phyloP scores from a whole-genome alignment of 2,888 invertebrate species.

The Julus scanicus region DNA sequence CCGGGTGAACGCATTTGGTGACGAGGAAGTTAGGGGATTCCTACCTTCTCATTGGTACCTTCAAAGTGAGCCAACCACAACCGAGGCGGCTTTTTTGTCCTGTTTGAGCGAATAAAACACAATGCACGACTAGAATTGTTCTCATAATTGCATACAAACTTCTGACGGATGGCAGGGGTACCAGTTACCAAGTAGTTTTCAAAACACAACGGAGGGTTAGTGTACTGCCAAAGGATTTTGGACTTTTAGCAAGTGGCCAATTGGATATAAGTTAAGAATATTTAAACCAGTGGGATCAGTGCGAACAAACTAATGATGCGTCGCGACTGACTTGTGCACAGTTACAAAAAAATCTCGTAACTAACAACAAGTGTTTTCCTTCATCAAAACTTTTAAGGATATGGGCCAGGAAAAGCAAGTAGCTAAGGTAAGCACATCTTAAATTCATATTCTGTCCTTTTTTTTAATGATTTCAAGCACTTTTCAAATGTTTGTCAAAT shows the following conservation, averaged over 20 bases:
- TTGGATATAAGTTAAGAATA: not conserved
- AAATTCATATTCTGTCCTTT: too few species aligned
- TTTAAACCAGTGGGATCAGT: not conserved
- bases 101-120: not conserved
- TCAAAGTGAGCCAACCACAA: not conserved
- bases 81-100: slow-evolving; percentile 1
- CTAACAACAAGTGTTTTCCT: not conserved
- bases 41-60: not conserved
- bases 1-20: not conserved
- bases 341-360: not conserved
- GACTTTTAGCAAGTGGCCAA: not conserved
- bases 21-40: not conserved
- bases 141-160: not conserved
- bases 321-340: not conserved
- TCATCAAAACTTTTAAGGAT: not conserved
- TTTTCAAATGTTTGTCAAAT: too few species aligned
- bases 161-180: not conserved
- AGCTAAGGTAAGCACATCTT: not conserved
- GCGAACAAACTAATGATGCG: not conserved
- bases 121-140: not conserved
- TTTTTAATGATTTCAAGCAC: too few species aligned
- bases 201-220: not conserved
- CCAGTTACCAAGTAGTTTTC: not conserved
- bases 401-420: not conserved
- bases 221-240: not conserved